Percentiles rank a stretch among this genome's conserved stretches.
Evolutionary conservation across 1,140 invertebrate species (phyloP).

Genomic region (Ylistrum balloti): DNA sequence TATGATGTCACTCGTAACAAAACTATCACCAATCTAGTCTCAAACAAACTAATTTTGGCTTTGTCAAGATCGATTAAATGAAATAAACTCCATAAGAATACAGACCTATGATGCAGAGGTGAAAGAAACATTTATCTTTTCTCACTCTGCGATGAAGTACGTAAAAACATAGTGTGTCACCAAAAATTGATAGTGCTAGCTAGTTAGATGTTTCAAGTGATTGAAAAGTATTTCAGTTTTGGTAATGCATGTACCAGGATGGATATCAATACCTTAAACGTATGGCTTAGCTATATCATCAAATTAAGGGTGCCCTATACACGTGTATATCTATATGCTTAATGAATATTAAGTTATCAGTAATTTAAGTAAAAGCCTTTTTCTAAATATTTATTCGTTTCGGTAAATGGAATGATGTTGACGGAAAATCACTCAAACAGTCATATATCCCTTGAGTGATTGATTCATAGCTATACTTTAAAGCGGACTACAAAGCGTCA

Average conservation of each 20-base stretch:
- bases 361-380: not conserved
- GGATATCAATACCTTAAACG: not conserved
- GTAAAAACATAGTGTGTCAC: not conserved
- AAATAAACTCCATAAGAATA: no score
- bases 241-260: not conserved
- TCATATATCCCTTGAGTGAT: not conserved
- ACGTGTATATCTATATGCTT: not conserved
- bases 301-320: not conserved
- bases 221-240: not conserved
- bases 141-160: no score
- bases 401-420: not conserved
- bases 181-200: not conserved
- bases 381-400: not conserved
- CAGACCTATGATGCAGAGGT: no score
- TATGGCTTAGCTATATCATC: not conserved
- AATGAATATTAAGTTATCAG: not conserved
- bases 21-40: no score
- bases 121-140: no score
- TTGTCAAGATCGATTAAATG: no score
- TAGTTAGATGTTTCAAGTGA: not conserved
- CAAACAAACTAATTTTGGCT: no score
- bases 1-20: no score
- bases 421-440: not conserved
- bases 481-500: not conserved
- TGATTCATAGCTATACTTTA: not conserved